These are phyloP conservation scores for Sterrhoptilus dennistouni DNA, from an alignment of 2,113 vertebrate species.

Conservation along the genomic window DNA sequence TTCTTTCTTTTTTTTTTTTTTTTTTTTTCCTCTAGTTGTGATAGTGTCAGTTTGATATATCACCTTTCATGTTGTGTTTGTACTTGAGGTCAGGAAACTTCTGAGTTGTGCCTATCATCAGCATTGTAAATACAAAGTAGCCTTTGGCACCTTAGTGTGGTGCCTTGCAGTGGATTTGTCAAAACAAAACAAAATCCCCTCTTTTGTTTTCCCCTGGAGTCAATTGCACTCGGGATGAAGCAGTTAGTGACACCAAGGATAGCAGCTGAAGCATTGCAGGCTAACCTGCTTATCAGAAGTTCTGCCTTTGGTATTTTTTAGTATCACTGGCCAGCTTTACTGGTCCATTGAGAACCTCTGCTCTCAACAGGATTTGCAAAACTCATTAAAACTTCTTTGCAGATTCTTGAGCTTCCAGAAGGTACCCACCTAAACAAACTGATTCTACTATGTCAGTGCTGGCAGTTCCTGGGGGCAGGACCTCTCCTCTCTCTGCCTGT, in stretches of 20 bases:
- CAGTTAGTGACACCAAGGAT: slow-evolving; percentile 51
- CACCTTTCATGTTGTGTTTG: slow-evolving; percentile 65
- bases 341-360: slow-evolving; percentile 4
- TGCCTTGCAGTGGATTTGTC: slow-evolving; percentile 49
- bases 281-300: slow-evolving; percentile 62
- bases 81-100: slow-evolving; percentile 66
- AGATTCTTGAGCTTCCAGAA: not conserved
- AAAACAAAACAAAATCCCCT: slow-evolving; percentile 27
- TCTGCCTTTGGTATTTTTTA: slow-evolving; percentile 39
- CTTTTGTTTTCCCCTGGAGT: slow-evolving; percentile 50
- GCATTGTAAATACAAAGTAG: slow-evolving; percentile 60
- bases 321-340: slow-evolving; percentile 33
- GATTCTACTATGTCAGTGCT: not conserved
- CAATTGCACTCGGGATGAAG: slow-evolving; percentile 65
- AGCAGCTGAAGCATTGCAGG: slow-evolving; percentile 44
- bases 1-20: not conserved
- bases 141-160: slow-evolving; percentile 59
- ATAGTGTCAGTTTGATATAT: slow-evolving; percentile 74
- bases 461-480: not conserved
- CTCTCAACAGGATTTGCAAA: slow-evolving; percentile 44
- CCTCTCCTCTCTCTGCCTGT: not conserved
- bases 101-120: slow-evolving; percentile 54
- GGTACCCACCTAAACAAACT: not conserved
- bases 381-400: not conserved
- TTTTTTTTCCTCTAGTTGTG: not conserved